phyloP scores from a whole-genome alignment of 2,113 vertebrate species.

The Eulacestoma nigropectus region DNA sequence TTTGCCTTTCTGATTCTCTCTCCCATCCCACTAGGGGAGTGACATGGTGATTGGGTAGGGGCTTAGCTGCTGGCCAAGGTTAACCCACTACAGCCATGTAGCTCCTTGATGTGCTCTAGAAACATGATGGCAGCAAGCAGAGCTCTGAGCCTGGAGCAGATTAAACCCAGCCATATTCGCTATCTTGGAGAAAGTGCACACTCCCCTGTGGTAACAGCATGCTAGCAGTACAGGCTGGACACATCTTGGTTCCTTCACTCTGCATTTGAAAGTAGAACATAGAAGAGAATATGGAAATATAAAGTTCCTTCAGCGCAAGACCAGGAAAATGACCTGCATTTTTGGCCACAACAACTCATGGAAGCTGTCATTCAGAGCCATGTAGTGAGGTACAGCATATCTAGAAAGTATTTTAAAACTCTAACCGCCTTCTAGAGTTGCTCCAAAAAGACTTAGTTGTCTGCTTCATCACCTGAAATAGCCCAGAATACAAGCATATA shows the following conservation, averaged over 20 bases:
- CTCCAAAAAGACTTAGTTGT: not conserved
- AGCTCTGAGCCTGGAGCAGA: not conserved
- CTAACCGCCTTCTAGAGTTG: not conserved
- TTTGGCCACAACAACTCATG: not conserved
- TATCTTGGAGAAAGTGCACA: not conserved
- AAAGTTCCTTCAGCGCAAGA: not conserved
- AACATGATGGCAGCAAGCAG: not conserved
- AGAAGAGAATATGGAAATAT: not conserved
- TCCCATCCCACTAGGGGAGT: not conserved
- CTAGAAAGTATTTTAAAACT: not conserved
- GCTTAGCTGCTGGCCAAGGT: not conserved
- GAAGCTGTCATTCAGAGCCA: not conserved
- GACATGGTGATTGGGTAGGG: not conserved
- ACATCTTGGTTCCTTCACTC: not conserved
- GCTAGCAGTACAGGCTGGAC: not conserved
- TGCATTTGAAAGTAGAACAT: not conserved
- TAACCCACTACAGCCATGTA: not conserved
- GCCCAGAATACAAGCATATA: not conserved
- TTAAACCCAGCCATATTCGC: not conserved
- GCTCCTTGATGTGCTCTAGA: not conserved
- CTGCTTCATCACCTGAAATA: not conserved
- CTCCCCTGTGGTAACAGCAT: fast-evolving
- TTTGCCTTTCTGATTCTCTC: not conserved
- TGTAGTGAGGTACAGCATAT: not conserved
- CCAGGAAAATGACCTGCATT: not conserved